These are phyloP conservation scores for Dendrocincla tyrannina DNA, from an alignment of 2,797 vertebrate genomes.

Conservation along the genomic window DNA sequence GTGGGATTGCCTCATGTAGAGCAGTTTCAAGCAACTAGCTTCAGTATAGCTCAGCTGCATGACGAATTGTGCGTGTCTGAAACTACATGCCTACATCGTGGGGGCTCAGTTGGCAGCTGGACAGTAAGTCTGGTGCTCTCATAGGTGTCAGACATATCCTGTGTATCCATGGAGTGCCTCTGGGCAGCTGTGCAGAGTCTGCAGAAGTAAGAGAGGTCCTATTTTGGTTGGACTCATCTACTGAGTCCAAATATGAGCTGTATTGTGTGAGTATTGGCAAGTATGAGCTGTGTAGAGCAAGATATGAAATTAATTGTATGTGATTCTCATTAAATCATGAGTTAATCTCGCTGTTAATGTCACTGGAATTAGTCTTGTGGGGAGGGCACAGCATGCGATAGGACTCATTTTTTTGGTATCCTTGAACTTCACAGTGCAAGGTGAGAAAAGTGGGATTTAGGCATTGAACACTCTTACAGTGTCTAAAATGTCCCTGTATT, in stretches of 20 bases:
- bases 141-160: not conserved
- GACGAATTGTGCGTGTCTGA: not conserved
- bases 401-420: rapidly evolving
- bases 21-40: not conserved
- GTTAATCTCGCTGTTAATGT: not conserved
- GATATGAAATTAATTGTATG: not conserved
- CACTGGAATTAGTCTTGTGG: not conserved
- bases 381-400: not conserved
- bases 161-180: not conserved
- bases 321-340: not conserved
- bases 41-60: not conserved
- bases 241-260: not conserved
- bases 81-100: not conserved
- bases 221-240: not conserved
- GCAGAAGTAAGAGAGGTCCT: not conserved
- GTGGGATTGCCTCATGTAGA: not conserved
- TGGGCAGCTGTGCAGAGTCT: not conserved
- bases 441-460: not conserved
- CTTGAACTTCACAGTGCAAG: not conserved
- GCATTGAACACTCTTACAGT: not conserved
- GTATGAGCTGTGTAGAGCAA: not conserved
- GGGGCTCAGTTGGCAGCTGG: not conserved
- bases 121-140: not conserved
- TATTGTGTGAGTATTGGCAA: not conserved
- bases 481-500: not conserved